A percentile compares a stretch with the other conserved stretches of the same genome.
Evolutionary conservation across 2,888 invertebrate genomes (phyloP).

Genomic region (Harpalus rufipes): DNA sequence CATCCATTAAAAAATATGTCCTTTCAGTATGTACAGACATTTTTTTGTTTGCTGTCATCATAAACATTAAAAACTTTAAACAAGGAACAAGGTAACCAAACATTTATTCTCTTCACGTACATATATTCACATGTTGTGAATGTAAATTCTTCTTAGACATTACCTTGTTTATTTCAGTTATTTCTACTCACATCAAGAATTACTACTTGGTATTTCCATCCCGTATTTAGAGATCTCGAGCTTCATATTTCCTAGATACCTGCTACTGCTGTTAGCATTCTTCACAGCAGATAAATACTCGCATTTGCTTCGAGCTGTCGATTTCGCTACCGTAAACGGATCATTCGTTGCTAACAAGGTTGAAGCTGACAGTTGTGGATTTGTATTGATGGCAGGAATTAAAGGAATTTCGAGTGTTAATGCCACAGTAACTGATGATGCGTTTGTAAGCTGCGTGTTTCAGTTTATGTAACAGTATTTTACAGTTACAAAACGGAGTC

Average conservation of each 20-base stretch:
- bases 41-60: too few relatives aligned
- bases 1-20: too few relatives aligned
- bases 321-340: neutral
- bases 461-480: neutral
- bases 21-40: too few relatives aligned
- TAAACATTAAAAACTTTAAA: too few relatives aligned
- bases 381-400: slow-evolving; percentile 1
- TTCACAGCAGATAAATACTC: neutral
- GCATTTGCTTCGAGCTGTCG: neutral
- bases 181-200: neutral
- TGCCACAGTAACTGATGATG: neutral
- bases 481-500: neutral
- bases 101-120: neutral
- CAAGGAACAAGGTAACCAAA: too few relatives aligned
- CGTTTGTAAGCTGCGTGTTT: neutral
- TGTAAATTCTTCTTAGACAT: neutral
- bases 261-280: neutral
- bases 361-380: neutral
- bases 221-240: neutral
- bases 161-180: neutral
- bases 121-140: neutral
- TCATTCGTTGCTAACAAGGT: slow-evolving; percentile 6
- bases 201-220: neutral
- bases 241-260: neutral
- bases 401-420: slow-evolving; percentile 1